These are phyloP conservation scores for Taenioides sp. DNA, from an alignment of 2,797 vertebrate species.

Conservation along the genomic window DNA sequence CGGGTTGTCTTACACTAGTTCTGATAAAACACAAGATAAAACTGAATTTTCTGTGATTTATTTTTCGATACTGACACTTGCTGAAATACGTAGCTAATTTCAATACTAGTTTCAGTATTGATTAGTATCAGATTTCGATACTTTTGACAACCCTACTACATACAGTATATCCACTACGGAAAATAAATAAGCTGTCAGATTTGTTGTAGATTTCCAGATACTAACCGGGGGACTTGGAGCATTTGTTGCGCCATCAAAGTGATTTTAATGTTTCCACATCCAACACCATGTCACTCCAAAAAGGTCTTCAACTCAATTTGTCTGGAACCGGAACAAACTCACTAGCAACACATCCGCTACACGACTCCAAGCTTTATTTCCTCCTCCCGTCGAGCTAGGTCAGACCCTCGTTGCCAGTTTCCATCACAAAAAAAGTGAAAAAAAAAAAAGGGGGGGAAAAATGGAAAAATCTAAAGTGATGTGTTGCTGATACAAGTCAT, in stretches of 20 bases:
- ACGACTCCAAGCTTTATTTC: slow-evolving; percentile 20
- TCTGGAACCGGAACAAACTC: slow-evolving; percentile 15
- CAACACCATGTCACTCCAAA: slow-evolving; percentile 7
- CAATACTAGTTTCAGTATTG: too few relatives aligned
- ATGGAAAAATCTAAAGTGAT: slow-evolving; percentile 34
- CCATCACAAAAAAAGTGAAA: background rate
- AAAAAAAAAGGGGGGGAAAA: background rate
- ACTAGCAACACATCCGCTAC: slow-evolving; percentile 13
- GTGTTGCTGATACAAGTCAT: slow-evolving; percentile 28
- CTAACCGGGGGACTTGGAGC: background rate
- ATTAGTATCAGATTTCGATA: too few relatives aligned
- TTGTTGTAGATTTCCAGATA: background rate
- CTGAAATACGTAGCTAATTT: too few relatives aligned
- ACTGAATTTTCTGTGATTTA: too few relatives aligned
- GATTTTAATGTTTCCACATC: slow-evolving; percentile 10
- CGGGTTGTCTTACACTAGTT: too few relatives aligned
- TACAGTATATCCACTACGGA: too few relatives aligned
- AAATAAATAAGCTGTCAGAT: background rate
- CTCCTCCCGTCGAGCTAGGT: slow-evolving; percentile 36
- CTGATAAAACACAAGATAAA: too few relatives aligned
- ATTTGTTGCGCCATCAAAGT: slow-evolving; percentile 4
- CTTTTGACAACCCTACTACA: too few relatives aligned
- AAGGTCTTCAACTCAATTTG: slow-evolving; percentile 34
- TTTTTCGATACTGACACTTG: too few relatives aligned
- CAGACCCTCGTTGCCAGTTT: slow-evolving; percentile 28